Evolutionary conservation across 2,113 vertebrate genomes (phyloP), one percentile per base, ranked within the genome.

Genomic region (Empidonax traillii): DNA sequence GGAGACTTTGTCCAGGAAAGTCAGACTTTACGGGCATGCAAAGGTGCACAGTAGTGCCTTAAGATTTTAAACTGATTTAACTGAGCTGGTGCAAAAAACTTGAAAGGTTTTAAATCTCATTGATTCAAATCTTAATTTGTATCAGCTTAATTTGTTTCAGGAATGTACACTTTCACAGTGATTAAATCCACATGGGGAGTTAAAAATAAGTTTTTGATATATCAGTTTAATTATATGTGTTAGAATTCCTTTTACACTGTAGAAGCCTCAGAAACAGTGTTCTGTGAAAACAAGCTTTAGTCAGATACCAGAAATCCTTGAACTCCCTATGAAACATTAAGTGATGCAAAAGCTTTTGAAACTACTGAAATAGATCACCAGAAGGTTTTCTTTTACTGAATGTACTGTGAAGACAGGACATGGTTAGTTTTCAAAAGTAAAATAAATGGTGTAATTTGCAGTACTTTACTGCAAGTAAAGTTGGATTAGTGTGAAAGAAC

Each of bases 401-500:
- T 2, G 0, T 19, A 12, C n/a, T 78, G 44, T 46, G 49, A 91
- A 85, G 81, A 61, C 47, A 79, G 81, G 16, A 30, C 33, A 22
- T 69, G 66, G 31, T 88, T 94, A 71, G 19, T 55, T 92, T 84
- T 89, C 76, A 65, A 39, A 59, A 35, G 51, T 78, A 51, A 86
- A 92, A 77, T 33, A 69, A 86, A 71, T 33, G 25, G 39, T 81
- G 39, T 61, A 81, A 81, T 86, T 88, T 87, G 20, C 49, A 73
- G n/a, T 82, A 68, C 58, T 91, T 89, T 80, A 76, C 82, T 88
- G 66, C 51, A 69, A 67, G 41, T 90, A 39, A 85, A 86, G 51
- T 58, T 90, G 68, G 18, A 63, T 94, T 92, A 93, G 19, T 65
- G 61, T 84, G 59, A 89, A 89, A 80, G 37, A 92, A 59, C 44